Evolutionary conservation across 64 coral and sea anemone genomes (phyloP), one percentile per base, ranked within the genome.

Genomic region (Stichodactyla mertensii): DNA sequence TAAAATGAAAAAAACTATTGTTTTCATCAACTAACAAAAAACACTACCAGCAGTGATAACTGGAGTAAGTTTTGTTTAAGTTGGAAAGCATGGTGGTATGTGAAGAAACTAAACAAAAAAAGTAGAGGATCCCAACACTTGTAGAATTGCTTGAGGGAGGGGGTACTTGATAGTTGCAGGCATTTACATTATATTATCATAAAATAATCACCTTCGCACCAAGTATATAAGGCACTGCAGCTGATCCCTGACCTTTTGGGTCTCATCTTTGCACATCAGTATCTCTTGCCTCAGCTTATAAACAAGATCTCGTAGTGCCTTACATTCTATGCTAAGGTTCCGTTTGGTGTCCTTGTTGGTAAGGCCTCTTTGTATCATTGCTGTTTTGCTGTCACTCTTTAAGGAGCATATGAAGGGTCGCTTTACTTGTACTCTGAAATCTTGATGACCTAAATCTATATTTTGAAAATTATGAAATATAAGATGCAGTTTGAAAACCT

Each of bases 211-310:
- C 90, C 90, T 87, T 28, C 85, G 84, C 77, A 92, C 90, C 36
- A 92, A 78, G 59, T 92, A 92, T 55, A 92, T 92, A 19, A 92
- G 52, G 64, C 90, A 92, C 27, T 92, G 90, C 55, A 92, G 85
- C 51, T 92, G 90, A 87, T 92, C 90, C 55, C 54, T 86, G 80
- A 92, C 85, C 80, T 92, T 92, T 28, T 92, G 90, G 52, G 90
- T 58, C 31, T 92, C 90, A 52, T 66, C 54, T 28, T 87, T 78
- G 51, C 90, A 82, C 56, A 87, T 85, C 51, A 92, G 57, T 1
- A 92, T 82, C 11, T 87, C 90, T 59, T 87, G 16, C 77, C 86
- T 86, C 51, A 92, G 80, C 71, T 87, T 87, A 55, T 69, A 61
- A 77, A 83, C 90, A 51, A 92, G 61, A 87, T 92, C 90, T 54